Evolutionary conservation across 2,888 invertebrate genomes (phyloP).

Genomic region (Helleia helle): DNA sequence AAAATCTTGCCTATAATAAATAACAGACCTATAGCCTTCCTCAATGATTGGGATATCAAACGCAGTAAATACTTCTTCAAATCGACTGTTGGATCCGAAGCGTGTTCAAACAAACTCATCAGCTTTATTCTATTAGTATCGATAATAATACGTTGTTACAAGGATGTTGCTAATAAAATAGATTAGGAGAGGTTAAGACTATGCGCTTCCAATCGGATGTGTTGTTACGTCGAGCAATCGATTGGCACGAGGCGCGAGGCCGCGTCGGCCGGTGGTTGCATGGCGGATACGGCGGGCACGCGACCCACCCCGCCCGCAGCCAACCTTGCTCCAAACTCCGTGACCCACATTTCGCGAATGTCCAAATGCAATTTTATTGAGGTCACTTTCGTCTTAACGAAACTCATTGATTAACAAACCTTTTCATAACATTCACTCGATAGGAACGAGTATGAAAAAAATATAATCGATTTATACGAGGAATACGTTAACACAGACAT

Average conservation of each 20-base stretch:
- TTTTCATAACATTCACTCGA: slow-evolving; percentile 20
- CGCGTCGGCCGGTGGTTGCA: slow-evolving; percentile 50
- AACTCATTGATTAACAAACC: slow-evolving; percentile 13
- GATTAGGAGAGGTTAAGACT: slow-evolving; percentile 4
- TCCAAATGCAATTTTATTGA: slow-evolving; percentile 62
- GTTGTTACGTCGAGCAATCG: slow-evolving; percentile 49
- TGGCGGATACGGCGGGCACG: slow-evolving; percentile 58
- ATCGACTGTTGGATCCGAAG: no score
- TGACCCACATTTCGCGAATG: slow-evolving; percentile 62
- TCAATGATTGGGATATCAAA: no score
- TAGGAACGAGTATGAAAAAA: no score
- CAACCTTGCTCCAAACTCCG: slow-evolving; percentile 68
- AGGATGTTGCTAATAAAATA: no score
- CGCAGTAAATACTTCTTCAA: no score
- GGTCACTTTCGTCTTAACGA: slow-evolving; percentile 36
- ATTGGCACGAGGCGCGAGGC: slow-evolving; percentile 45
- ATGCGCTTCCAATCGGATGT: slow-evolving; percentile 40
- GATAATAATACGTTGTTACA: no score
- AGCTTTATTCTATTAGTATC: no score
- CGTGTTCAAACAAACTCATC: no score
- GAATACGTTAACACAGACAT: no score
- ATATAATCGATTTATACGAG: no score
- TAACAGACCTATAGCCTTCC: no score
- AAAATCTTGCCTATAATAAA: no score
- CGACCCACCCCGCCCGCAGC: slow-evolving; percentile 39